Conservation (phyloP, 2,888 invertebrate genomes). For the Caenorhabditis drosophilae region DNA sequence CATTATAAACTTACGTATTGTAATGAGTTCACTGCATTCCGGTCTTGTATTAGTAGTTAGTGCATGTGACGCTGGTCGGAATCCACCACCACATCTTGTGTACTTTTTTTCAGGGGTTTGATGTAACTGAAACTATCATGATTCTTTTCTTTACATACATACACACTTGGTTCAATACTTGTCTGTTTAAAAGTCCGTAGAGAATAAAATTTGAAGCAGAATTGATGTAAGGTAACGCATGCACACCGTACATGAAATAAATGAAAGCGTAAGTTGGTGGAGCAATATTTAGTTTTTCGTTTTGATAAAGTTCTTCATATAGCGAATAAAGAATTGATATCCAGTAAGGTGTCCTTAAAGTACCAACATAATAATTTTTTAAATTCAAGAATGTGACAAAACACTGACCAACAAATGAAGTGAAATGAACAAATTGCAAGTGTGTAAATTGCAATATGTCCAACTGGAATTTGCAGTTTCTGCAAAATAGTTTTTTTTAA, state of each 20-base stretch:
- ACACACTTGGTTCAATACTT: too few relatives aligned
- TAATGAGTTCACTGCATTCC: slow-evolving; percentile 35
- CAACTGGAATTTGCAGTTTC: slow-evolving; percentile 59
- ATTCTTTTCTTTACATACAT: too few relatives aligned
- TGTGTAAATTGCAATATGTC: slow-evolving; percentile 65
- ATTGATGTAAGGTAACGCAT: slow-evolving; percentile 66
- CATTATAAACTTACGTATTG: slow-evolving; percentile 19
- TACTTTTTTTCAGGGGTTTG: slow-evolving; percentile 34
- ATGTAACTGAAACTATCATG: slow-evolving; percentile 30
- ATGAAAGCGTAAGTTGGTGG: slow-evolving; percentile 54
- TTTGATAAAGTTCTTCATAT: slow-evolving; percentile 51
- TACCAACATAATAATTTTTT: neutral
- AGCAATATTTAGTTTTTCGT: slow-evolving; percentile 27
- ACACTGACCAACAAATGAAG: slow-evolving; percentile 61
- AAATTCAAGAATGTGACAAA: neutral
- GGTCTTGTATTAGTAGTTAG: slow-evolving; percentile 25
- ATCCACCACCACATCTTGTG: slow-evolving; percentile 17
- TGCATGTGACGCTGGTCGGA: slow-evolving; percentile 25
- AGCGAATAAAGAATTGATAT: slow-evolving; percentile 62
- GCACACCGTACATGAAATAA: slow-evolving; percentile 67
- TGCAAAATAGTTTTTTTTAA: neutral
- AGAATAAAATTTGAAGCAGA: slow-evolving; percentile 66
- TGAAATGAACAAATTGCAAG: slow-evolving; percentile 67
- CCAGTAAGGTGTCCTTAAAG: slow-evolving; percentile 67
- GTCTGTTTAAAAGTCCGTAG: slow-evolving; percentile 60